Evolutionary conservation across 2,888 invertebrate genomes (phyloP), one percentile per base, ranked within the genome.

Genomic region (Marronus borbonicus): DNA sequence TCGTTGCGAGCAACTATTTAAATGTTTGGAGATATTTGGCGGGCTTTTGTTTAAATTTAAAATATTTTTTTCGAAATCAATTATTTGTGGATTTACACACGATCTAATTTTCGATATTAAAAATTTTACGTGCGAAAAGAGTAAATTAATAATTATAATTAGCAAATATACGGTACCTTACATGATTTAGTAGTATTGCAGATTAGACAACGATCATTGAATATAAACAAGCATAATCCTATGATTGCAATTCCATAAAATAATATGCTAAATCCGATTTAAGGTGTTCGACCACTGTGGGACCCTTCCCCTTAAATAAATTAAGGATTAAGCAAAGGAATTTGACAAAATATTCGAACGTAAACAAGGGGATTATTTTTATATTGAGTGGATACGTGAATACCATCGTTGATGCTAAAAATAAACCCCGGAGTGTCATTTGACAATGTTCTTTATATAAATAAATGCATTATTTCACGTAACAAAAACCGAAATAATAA

Each of bases 211-310:
- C 69, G 58, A 77, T 77, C 60, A 69, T 60, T 8, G 20, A 60
- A 28, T 69, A 77, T 69, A 77, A 77, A 77, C 77, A 70, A 77
- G 60, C 20, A 77, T 69, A 77, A 77, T 77, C 74, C 58, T 66
- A 36, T 52, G 70, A 36, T 65, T 66, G 62, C 55, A 58, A 66
- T 78, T 78, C 75, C 75, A 75, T 68, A 75, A 70, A 68, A 65
- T 68, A 52, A 65, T 62, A 75, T 74, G 17, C 75, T 78, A 78
- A 78, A 78, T 66, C 75, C 75, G 62, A 78, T 78, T 78, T 78
- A 78, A 65, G 39, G 52, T 65, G 28, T 62, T 70, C 20, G 58
- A 58, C 62, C 39, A 60, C 65, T 44, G 10, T 8, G 49, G 17
- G 65, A 64, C 52, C 50, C 52, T 49, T 49, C 28, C 31, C 69